Conservation (phyloP, 2,113 vertebrate genomes). For the Myxocyprinus asiaticus region DNA sequence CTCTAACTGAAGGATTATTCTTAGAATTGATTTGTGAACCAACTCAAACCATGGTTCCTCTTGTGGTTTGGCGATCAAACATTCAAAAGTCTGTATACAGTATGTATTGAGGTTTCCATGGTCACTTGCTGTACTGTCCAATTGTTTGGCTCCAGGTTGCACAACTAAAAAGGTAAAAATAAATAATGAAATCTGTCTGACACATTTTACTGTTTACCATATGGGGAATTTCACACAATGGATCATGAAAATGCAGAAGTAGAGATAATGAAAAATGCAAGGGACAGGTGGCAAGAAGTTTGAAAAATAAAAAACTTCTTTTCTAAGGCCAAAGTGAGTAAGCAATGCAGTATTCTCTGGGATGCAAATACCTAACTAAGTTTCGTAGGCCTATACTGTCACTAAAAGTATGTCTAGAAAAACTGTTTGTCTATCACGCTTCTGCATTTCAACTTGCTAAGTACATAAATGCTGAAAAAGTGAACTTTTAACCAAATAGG, state of each 20-base stretch:
- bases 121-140: conserved; percentile 14
- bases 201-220: background rate
- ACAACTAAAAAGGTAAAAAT: background rate
- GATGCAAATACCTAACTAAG: background rate
- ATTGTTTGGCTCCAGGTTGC: background rate
- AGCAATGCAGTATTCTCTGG: background rate
- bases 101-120: conserved; percentile 38
- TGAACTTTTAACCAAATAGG: background rate
- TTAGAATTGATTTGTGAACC: conserved; percentile 10
- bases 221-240: background rate
- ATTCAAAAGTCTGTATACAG: conserved; percentile 20
- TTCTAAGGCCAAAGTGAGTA: background rate
- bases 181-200: background rate
- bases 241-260: background rate
- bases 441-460: background rate
- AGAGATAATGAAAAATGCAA: background rate
- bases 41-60: conserved; percentile 21
- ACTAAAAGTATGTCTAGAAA: background rate
- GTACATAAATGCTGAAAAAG: background rate
- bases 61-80: conserved; percentile 25
- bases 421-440: background rate
- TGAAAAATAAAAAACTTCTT: background rate
- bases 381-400: background rate
- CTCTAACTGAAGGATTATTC: background rate
- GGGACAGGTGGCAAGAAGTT: background rate